phyloP scores from a whole-genome alignment of 2,797 vertebrate genomes.

The Rachycentron canadum region DNA sequence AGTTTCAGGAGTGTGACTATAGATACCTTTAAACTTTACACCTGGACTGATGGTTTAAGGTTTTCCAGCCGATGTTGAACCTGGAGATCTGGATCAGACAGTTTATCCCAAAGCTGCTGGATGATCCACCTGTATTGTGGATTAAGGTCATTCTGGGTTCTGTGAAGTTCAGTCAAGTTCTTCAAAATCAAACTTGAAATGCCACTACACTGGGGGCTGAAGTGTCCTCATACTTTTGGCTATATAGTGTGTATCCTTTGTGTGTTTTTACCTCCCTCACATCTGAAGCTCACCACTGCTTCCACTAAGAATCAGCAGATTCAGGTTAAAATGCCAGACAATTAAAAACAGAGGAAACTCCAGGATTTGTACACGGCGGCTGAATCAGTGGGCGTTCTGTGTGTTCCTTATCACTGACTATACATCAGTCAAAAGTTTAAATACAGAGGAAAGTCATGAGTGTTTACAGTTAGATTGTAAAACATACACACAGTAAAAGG shows the following conservation, averaged over 20 bases:
- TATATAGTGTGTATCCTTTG: not conserved
- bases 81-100: not conserved
- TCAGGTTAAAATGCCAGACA: conserved; percentile 37
- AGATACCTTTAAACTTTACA: not conserved
- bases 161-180: not conserved
- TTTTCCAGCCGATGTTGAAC: too few species aligned
- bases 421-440: conserved; percentile 60
- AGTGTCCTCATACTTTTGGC: conserved; percentile 8
- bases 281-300: conserved; percentile 2
- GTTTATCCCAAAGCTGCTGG: not conserved
- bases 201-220: not conserved
- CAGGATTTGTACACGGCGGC: conserved; percentile 38
- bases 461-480: conserved; percentile 82
- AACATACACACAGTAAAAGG: conserved; percentile 79
- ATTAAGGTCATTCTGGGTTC: not conserved
- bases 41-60: not conserved
- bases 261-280: not conserved
- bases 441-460: conserved; percentile 74
- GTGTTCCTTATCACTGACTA: conserved; percentile 50
- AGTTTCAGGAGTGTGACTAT: not conserved
- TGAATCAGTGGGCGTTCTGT: conserved; percentile 41
- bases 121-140: not conserved
- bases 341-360: conserved; percentile 23
- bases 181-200: not conserved
- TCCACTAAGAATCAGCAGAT: conserved; percentile 13